Conservation (phyloP, 2,888 invertebrate genomes). For the Eutolmus rufibarbis region DNA sequence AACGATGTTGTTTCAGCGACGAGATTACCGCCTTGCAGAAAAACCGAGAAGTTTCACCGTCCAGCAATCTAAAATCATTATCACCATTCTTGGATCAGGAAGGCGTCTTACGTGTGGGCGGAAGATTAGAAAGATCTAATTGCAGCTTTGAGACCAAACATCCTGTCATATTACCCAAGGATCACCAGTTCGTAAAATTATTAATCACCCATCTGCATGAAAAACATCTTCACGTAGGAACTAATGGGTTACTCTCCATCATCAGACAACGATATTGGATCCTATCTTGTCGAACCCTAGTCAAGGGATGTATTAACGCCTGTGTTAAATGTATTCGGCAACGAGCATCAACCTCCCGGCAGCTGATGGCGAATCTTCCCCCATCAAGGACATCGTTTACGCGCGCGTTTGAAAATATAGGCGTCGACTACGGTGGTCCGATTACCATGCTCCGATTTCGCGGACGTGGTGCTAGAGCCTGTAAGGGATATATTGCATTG, state of each 20-base stretch:
- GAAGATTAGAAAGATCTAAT: background rate
- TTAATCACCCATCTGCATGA: background rate
- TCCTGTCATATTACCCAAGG: background rate
- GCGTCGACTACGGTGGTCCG: background rate
- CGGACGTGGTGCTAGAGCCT: background rate
- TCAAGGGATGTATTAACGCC: background rate
- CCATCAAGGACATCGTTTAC: background rate
- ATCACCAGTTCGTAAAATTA: background rate
- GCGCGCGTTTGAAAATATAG: slow-evolving; percentile 35
- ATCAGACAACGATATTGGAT: slow-evolving; percentile 6
- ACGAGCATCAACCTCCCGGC: background rate
- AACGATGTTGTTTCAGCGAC: background rate
- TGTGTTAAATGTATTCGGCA: background rate
- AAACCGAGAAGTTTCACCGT: background rate
- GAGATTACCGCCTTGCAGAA: background rate
- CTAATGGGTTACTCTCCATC: background rate
- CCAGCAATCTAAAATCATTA: background rate
- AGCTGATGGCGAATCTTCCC: background rate
- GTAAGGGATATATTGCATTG: background rate
- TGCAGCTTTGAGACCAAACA: background rate
- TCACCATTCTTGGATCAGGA: background rate
- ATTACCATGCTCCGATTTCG: background rate
- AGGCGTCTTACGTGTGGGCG: background rate
- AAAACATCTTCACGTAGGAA: background rate
- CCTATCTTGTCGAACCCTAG: background rate